These are phyloP conservation scores for Petaurus breviceps DNA, from an alignment of 2,113 vertebrate genomes.

Conservation along the genomic window DNA sequence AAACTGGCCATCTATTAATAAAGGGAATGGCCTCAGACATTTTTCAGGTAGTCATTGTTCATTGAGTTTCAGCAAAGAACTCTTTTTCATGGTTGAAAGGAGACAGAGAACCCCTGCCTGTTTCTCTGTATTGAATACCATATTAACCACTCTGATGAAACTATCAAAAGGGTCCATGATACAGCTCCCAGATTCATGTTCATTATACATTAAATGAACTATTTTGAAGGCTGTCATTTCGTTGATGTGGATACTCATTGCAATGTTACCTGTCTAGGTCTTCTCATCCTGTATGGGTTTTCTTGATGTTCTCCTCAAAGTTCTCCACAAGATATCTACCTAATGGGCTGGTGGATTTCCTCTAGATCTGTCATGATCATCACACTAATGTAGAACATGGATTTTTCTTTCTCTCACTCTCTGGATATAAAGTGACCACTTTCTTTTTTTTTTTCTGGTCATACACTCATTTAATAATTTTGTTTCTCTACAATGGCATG, in stretches of 20 bases:
- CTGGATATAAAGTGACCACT: not conserved
- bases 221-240: not conserved
- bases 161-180: not conserved
- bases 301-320: not conserved
- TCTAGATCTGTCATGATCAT: not conserved
- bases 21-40: not conserved
- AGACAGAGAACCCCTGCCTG: not conserved
- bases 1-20: not conserved
- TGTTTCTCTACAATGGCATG: not conserved
- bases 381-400: not conserved
- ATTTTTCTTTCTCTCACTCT: not conserved
- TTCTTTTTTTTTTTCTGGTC: not conserved
- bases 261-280: not conserved
- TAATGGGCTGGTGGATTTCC: not conserved
- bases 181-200: not conserved
- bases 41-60: not conserved
- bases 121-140: not conserved
- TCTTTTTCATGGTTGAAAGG: not conserved
- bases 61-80: not conserved
- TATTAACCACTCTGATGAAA: not conserved
- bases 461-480: not conserved
- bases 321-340: not conserved
- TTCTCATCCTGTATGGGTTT: not conserved
- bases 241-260: not conserved
- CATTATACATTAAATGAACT: not conserved